Evolutionary conservation across 2,888 invertebrate species (phyloP).

Genomic region (Suillia variegata): DNA sequence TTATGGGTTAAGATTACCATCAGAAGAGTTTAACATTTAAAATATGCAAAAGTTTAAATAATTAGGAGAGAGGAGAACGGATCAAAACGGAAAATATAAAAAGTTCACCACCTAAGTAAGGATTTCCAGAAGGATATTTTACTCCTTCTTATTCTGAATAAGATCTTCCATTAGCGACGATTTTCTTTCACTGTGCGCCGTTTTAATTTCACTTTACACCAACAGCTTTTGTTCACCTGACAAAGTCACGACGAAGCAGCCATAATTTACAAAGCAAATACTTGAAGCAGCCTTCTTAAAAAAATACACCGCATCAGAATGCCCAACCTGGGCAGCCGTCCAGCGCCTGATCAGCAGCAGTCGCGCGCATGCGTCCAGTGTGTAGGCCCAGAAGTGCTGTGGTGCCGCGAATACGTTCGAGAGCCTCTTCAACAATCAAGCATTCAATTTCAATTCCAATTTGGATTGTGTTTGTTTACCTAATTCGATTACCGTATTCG

Average conservation of each 20-base stretch:
- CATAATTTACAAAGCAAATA: constrained; percentile 54
- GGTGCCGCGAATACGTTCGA: constrained; percentile 25
- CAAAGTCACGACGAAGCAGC: constrained; percentile 32
- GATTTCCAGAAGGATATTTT: too few species aligned
- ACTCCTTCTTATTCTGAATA: too few species aligned
- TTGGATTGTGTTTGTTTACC: constrained; percentile 45
- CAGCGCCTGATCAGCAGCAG: neutral
- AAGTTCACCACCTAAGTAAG: too few species aligned
- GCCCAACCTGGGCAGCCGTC: too few species aligned
- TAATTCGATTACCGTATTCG: constrained; percentile 49
- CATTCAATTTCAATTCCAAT: constrained; percentile 35
- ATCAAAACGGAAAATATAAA: too few species aligned
- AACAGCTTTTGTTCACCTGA: constrained; percentile 25
- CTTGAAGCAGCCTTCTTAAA: constrained; percentile 18
- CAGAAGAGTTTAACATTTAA: too few species aligned
- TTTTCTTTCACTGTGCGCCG: too few species aligned
- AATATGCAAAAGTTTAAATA: too few species aligned
- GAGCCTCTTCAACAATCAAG: constrained; percentile 51
- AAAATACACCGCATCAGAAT: constrained; percentile 4
- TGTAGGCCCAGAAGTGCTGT: neutral
- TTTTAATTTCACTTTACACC: too few species aligned
- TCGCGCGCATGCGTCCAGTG: constrained; percentile 10
- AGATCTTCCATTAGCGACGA: too few species aligned
- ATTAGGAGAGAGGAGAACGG: too few species aligned
- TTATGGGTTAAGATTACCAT: too few species aligned